Conservation (phyloP, 2,888 invertebrate genomes). For the Adelphocoris suturalis region DNA sequence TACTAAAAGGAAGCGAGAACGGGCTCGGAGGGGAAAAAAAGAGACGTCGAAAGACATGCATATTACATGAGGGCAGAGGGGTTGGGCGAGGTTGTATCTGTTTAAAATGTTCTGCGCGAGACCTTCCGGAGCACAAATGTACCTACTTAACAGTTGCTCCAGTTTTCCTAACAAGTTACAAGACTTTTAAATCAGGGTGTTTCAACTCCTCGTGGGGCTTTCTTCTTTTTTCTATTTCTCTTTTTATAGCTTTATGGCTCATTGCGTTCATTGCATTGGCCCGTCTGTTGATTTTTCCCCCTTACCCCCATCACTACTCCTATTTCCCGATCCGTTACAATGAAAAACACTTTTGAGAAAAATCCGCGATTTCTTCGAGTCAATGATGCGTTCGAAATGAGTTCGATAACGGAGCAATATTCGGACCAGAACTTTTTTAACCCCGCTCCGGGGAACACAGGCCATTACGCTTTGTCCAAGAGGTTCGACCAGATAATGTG, state of each 20-base stretch:
- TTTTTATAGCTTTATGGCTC: constrained; percentile 63
- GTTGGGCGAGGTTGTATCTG: constrained; percentile 67
- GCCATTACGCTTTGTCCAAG: constrained; percentile 31
- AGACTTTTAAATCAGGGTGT: constrained; percentile 70
- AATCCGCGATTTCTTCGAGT: constrained; percentile 18
- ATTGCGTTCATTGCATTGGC: constrained; percentile 60
- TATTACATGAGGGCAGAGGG: constrained; percentile 67
- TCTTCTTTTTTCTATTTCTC: constrained; percentile 30
- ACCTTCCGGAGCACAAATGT: constrained; percentile 68
- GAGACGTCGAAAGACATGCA: constrained; percentile 68
- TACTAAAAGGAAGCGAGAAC: constrained; percentile 45
- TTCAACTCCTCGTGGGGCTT: constrained; percentile 50
- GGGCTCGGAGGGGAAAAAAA: constrained; percentile 19
- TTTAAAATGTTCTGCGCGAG: constrained; percentile 68
- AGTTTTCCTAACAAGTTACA: constrained; percentile 71
- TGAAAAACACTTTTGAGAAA: constrained; percentile 32
- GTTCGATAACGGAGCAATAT: constrained; percentile 56
- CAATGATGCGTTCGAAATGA: constrained; percentile 63
- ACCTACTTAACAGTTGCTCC: constrained; percentile 70
- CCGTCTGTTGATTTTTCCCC: constrained; percentile 61
- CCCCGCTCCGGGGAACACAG: not conserved
- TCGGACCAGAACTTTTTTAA: constrained; percentile 48
- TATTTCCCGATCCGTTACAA: not conserved
- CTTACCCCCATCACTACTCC: not conserved
- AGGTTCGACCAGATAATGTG: not conserved